phyloP scores from a whole-genome alignment of 2,888 invertebrate species.

The Drosophila flavopinicola region DNA sequence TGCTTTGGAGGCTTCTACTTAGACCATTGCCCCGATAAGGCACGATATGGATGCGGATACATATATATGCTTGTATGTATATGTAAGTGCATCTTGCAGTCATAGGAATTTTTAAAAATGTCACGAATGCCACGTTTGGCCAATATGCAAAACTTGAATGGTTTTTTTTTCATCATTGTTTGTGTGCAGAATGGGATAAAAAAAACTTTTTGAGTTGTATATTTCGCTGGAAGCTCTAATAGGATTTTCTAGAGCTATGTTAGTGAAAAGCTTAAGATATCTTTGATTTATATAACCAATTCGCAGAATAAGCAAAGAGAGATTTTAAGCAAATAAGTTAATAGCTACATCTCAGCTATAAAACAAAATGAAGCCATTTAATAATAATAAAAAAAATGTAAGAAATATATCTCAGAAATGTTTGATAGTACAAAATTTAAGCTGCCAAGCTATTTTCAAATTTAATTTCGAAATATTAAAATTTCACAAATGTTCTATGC shows the following conservation, averaged over 20 bases:
- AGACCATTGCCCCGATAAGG: constrained; percentile 10
- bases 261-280: too few species aligned
- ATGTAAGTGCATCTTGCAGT: background rate
- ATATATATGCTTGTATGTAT: background rate
- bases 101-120: constrained; percentile 21
- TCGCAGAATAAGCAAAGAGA: background rate
- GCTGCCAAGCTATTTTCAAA: too few species aligned
- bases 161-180: background rate
- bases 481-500: too few species aligned
- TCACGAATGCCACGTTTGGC: constrained; percentile 50
- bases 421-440: too few species aligned
- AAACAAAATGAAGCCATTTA: too few species aligned
- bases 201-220: background rate
- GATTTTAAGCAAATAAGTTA: too few species aligned
- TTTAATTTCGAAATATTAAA: too few species aligned
- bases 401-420: too few species aligned
- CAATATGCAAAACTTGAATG: background rate
- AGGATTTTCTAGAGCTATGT: background rate
- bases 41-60: background rate
- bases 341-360: too few species aligned
- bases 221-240: background rate
- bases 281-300: background rate
- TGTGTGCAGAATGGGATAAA: background rate
- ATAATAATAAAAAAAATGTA: too few species aligned
- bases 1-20: constrained; percentile 2